These are phyloP conservation scores for Tamias sibiricus DNA, from an alignment of 2,113 vertebrate species.

Conservation along the genomic window DNA sequence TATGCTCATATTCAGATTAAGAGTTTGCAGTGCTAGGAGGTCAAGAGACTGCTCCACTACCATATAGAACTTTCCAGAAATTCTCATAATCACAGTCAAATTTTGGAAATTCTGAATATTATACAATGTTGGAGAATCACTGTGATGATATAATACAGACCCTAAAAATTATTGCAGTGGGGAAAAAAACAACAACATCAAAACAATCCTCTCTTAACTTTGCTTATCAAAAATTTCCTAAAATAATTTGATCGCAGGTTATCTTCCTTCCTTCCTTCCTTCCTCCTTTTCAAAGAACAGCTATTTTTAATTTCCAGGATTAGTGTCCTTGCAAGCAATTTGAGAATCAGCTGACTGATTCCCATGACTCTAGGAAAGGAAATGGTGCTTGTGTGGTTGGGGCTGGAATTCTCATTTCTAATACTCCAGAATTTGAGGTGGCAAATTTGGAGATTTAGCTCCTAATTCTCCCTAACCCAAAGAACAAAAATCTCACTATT, in stretches of 20 bases:
- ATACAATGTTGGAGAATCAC: neutral
- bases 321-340: neutral
- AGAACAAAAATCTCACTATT: too few species aligned
- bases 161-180: neutral
- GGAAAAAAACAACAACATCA: neutral
- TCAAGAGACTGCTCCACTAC: neutral
- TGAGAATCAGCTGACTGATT: neutral
- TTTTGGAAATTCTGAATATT: constrained; percentile 4
- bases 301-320: neutral
- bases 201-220: neutral
- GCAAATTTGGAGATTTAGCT: too few species aligned
- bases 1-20: neutral
- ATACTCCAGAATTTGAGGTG: neutral
- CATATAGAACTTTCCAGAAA: neutral
- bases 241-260: neutral
- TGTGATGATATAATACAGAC: neutral
- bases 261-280: neutral
- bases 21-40: neutral
- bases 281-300: neutral
- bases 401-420: neutral
- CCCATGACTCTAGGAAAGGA: neutral
- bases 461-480: too few species aligned
- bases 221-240: neutral
- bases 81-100: neutral
- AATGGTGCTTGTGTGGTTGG: fast-evolving